phyloP scores from a whole-genome alignment of 2,113 vertebrate genomes.

The Mastomys natalensis region DNA sequence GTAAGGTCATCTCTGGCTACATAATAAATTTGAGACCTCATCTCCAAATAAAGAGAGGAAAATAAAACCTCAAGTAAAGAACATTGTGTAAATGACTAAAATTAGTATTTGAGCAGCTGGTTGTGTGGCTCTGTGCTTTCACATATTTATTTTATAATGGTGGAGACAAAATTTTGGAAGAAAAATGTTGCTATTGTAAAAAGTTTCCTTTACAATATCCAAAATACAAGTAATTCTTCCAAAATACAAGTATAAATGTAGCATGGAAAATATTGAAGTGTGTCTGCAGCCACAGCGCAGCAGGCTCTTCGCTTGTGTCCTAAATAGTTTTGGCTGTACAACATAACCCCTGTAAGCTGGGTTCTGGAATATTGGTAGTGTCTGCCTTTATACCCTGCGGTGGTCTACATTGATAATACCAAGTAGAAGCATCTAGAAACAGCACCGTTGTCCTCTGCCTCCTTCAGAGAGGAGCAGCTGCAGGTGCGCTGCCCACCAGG shows the following conservation, averaged over 20 bases:
- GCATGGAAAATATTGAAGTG: accelerated
- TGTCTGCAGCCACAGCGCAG: not conserved
- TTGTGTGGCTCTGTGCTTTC: not conserved
- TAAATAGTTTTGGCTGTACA: accelerated
- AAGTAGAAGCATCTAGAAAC: not conserved
- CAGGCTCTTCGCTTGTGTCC: not conserved
- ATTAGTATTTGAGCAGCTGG: not conserved
- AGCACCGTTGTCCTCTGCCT: not conserved
- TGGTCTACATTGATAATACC: not conserved
- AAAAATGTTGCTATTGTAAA: not conserved
- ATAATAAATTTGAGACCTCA: not conserved
- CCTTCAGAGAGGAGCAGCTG: not conserved
- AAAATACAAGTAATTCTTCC: not conserved
- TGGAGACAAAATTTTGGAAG: not conserved
- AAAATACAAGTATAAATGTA: too few relatives aligned
- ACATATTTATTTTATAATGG: not conserved
- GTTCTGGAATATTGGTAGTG: accelerated
- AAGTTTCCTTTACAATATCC: not conserved
- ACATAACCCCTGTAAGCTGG: accelerated
- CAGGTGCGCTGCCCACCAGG: conserved; percentile 33
- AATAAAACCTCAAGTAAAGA: not conserved
- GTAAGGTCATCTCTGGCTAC: not conserved
- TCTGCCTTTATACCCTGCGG: not conserved
- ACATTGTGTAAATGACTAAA: not conserved
- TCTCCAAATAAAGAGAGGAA: not conserved